phyloP scores from a whole-genome alignment of 2,888 invertebrate species.

The Punctoribates punctum region DNA sequence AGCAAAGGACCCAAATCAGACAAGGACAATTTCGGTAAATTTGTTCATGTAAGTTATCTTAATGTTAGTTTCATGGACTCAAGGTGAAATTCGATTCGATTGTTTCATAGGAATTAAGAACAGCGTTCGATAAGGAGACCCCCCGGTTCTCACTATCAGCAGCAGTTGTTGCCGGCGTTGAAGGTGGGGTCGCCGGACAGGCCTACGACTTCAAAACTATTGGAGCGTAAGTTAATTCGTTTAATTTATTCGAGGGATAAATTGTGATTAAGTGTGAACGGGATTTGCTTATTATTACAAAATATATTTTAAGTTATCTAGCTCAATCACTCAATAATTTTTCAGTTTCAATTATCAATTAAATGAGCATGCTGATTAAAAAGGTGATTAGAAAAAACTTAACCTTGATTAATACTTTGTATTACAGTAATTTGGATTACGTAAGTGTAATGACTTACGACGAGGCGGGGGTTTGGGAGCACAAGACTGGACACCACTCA shows the following conservation, averaged over 20 bases:
- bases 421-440: background rate
- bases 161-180: background rate
- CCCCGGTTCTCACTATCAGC: conserved; percentile 2
- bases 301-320: too few species aligned
- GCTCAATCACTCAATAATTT: too few species aligned
- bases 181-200: background rate
- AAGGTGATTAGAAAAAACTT: too few species aligned
- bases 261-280: background rate
- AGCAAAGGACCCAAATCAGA: background rate
- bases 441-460: conserved; percentile 21
- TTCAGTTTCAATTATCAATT: too few species aligned
- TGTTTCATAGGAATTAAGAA: background rate
- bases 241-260: too few species aligned
- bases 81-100: background rate
- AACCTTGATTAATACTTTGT: too few species aligned
- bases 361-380: too few species aligned
- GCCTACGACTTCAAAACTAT: conserved; percentile 2
- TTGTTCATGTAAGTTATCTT: background rate
- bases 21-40: background rate
- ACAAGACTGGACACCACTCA: conserved; percentile 12
- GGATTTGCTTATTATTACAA: too few species aligned
- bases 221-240: background rate
- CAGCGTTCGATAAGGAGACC: conserved; percentile 1
- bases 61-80: too few species aligned
- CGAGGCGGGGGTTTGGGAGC: background rate